A percentile compares a stretch with the other conserved stretches of the same genome.
Evolutionary conservation across 2,113 vertebrate genomes (phyloP).

Genomic region (Monopterus albus): DNA sequence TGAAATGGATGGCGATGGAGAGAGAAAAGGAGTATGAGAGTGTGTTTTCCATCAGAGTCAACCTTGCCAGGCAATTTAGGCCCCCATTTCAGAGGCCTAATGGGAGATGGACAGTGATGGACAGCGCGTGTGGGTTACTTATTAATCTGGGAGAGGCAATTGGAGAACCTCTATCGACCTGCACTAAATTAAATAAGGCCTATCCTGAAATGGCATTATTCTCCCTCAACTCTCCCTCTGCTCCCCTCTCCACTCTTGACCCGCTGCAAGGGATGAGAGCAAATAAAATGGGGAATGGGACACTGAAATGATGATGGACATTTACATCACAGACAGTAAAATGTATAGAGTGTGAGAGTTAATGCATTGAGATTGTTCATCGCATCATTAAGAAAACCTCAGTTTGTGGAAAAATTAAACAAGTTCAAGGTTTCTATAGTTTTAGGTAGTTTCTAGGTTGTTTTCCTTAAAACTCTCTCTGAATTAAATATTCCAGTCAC

Average conservation of each 20-base stretch:
- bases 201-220: slow-evolving; percentile 84
- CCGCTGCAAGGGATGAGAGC: slow-evolving; percentile 74
- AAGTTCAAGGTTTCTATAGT: not conserved
- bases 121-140: slow-evolving; percentile 85
- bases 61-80: slow-evolving; percentile 81
- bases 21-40: slow-evolving; percentile 61
- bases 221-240: slow-evolving; percentile 75
- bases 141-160: slow-evolving; percentile 85
- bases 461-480: no score
- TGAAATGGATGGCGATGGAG: slow-evolving; percentile 43
- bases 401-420: not conserved
- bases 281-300: slow-evolving; percentile 73
- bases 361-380: slow-evolving; percentile 39
- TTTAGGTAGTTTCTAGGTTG: not conserved
- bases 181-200: slow-evolving; percentile 86
- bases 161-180: slow-evolving; percentile 85
- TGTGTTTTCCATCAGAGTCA: slow-evolving; percentile 79
- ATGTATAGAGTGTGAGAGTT: slow-evolving; percentile 14
- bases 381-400: slow-evolving; percentile 11
- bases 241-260: slow-evolving; percentile 54
- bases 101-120: slow-evolving; percentile 86
- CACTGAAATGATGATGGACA: slow-evolving; percentile 73
- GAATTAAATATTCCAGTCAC: not conserved
- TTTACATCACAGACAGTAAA: slow-evolving; percentile 62
- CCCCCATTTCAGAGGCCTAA: slow-evolving; percentile 83